Percentiles rank a stretch among this genome's conserved stretches.
phyloP scores from a whole-genome alignment of 2,113 vertebrate species.

The Datnioides undecimradiatus region DNA sequence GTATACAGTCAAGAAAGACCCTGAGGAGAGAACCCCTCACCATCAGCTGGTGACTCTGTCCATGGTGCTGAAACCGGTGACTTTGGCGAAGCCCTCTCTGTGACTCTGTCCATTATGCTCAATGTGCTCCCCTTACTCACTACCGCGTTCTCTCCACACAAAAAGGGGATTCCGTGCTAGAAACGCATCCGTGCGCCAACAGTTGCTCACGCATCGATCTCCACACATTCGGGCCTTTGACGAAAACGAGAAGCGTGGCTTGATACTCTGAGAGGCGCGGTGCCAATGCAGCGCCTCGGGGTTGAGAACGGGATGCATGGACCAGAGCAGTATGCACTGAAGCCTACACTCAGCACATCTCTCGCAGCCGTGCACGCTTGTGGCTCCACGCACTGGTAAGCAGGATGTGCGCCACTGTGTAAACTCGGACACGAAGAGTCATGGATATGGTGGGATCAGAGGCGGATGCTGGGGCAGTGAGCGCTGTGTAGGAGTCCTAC shows the following conservation, averaged over 20 bases:
- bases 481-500: conserved; percentile 24
- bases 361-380: conserved; percentile 40
- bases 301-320: conserved; percentile 39
- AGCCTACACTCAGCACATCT: conserved; percentile 37
- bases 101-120: conserved; percentile 18
- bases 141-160: neutral
- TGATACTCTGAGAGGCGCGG: conserved; percentile 34
- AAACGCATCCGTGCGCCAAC: conserved; percentile 40
- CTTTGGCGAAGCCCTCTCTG: neutral
- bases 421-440: conserved; percentile 50
- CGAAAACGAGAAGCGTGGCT: conserved; percentile 50
- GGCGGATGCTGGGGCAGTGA: conserved; percentile 43
- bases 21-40: neutral
- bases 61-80: conserved; percentile 46
- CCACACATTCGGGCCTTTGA: conserved; percentile 47
- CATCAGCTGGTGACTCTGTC: conserved; percentile 30
- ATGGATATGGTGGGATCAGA: conserved; percentile 61
- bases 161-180: neutral
- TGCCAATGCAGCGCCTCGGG: conserved; percentile 56
- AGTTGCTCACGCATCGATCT: conserved; percentile 64
- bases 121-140: neutral
- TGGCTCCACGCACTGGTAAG: conserved; percentile 66
- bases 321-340: conserved; percentile 48
- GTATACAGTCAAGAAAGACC: neutral
- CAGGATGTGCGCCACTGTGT: conserved; percentile 60